Base-by-base conservation (phyloP, 2,888 invertebrate genomes). In the Chirona hameri region DNA sequence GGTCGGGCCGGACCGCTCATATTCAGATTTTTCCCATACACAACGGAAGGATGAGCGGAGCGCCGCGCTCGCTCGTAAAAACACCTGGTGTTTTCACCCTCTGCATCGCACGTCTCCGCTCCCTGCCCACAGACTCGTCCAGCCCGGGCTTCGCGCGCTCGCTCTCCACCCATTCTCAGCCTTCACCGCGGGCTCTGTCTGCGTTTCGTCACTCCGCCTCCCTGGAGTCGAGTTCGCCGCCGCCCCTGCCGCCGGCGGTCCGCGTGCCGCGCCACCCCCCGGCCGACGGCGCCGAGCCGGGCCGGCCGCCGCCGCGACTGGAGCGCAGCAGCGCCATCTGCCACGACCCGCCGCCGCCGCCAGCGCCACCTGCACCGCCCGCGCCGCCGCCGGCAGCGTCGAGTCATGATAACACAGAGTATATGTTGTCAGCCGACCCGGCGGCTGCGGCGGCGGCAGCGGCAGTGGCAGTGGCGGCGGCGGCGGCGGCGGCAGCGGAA, bases 71-170 rank as follows among this genome's bases (percentile, higher is more conserved):
- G n/a, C n/a, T n/a, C n/a, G n/a, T n/a, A n/a, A n/a, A n/a, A 39
- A 7, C 39, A 39, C 7, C 39, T 39, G 39, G 39, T 39, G 39
- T 39, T 39, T 39, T 39, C 39, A 24, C 60, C 24, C 24, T 24
- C 60, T 21, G 60, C 24, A 24, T 18, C 60, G 60, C 24, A 2
- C 65, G 27, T 27, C 27, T 9, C 76, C 39, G 10, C 21, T 14
- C 46, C 24, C 52, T 52, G 21, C 27, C 76, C 24, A 15, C 76
- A 76, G 76, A 76, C 76, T 24, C 76, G 39, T 24, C 76, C 15
- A 76, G 76, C 46, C 76, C 76, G 21, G 76, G 76, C 76, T 76
- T 76, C 46, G 39, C 24, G 7, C 76, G 76, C 76, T 39, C 76
- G 21, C 76, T 39, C 24, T 76, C 76, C 24, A 46, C 76, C 9